A percentile compares a stretch with the other conserved stretches of the same genome.
Evolutionary conservation across 2,797 vertebrate species (phyloP).

Genomic region (Pagetopsis macropterus): DNA sequence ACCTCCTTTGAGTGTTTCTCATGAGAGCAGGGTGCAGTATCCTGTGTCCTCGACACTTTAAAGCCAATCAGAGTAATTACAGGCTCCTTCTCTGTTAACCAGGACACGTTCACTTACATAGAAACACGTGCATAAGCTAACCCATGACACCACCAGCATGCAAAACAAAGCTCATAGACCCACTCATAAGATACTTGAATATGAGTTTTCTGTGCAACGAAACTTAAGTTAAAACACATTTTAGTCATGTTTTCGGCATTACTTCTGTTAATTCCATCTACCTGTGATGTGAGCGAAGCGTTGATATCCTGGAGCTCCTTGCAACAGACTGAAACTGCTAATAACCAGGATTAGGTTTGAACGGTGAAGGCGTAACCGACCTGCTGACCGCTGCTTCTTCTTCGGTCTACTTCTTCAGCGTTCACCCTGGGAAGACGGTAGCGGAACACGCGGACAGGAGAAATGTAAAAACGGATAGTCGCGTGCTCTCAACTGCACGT

Average conservation of each 20-base stretch:
- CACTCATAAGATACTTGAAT: background rate
- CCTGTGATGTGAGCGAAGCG: constrained; percentile 36
- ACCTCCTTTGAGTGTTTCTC: constrained; percentile 60
- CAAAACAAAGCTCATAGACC: background rate
- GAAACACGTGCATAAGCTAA: background rate
- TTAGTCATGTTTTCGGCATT: background rate
- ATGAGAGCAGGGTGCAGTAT: constrained; percentile 42
- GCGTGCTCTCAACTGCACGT: background rate
- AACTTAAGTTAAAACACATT: background rate
- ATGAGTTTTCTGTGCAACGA: background rate
- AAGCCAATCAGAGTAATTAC: constrained; percentile 56
- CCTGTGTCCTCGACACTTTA: constrained; percentile 57
- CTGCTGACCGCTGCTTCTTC: constrained; percentile 23
- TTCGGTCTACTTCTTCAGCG: constrained; percentile 6
- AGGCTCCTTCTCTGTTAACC: constrained; percentile 27
- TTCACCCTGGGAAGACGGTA: constrained; percentile 4
- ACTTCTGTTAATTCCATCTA: constrained; percentile 21
- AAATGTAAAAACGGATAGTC: constrained; percentile 41
- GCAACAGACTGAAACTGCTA: constrained; percentile 15
- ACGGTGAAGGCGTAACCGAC: constrained; percentile 33
- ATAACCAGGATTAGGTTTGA: constrained; percentile 57
- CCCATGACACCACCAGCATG: constrained; percentile 4
- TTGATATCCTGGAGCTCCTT: constrained; percentile 42
- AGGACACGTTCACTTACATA: background rate
- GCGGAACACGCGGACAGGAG: constrained; percentile 16